Evolutionary conservation across 2,888 invertebrate species (phyloP).

Genomic region (Phytoseiulus persimilis): DNA sequence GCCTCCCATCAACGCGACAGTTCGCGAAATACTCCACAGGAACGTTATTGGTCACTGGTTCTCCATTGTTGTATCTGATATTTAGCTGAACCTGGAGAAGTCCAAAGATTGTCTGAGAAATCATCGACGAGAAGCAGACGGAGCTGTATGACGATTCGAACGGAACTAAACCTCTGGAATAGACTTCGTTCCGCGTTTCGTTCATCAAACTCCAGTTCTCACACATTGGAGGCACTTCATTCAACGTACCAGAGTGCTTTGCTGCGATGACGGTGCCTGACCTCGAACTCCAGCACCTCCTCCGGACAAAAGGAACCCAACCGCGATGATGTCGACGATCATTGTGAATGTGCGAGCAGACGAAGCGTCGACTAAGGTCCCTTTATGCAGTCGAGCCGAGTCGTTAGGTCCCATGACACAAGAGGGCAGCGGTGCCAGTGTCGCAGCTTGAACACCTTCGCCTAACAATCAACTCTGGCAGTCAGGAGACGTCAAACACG

Average conservation of each 20-base stretch:
- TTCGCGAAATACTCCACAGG: background rate
- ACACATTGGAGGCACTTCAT: background rate
- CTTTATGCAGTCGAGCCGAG: background rate
- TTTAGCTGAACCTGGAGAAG: background rate
- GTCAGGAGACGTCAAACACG: background rate
- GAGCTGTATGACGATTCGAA: background rate
- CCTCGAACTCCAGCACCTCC: background rate
- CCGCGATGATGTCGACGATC: background rate
- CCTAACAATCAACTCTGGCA: background rate
- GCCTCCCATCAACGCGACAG: background rate
- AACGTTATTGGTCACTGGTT: background rate
- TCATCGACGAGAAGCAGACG: too few species aligned
- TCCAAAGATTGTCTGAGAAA: too few species aligned
- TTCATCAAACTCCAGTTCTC: background rate
- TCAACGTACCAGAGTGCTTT: background rate
- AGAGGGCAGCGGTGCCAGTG: background rate
- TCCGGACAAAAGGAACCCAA: background rate
- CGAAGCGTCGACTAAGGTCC: background rate
- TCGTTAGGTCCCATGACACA: background rate
- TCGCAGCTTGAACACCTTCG: too few species aligned
- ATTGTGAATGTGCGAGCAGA: background rate
- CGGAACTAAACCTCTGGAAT: background rate
- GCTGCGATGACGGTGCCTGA: background rate
- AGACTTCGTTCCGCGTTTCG: background rate
- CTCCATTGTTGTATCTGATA: background rate